These are phyloP conservation scores for Recurvirostra avosetta DNA, from an alignment of 2,113 vertebrate genomes.

Conservation along the genomic window DNA sequence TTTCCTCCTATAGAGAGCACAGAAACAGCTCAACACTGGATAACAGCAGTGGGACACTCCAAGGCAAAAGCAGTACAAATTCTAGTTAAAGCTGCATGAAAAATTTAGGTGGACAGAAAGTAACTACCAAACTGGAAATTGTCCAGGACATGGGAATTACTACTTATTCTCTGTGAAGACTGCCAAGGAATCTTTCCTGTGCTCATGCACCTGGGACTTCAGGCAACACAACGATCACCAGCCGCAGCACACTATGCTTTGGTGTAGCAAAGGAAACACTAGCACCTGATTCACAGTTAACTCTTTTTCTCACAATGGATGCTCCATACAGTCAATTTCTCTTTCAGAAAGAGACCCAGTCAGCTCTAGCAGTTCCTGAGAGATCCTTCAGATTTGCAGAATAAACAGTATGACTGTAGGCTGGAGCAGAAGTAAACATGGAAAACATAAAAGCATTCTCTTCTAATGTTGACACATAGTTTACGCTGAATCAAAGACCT, in stretches of 20 bases:
- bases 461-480: background rate
- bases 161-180: background rate
- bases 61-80: background rate
- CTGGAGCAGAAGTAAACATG: background rate
- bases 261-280: background rate
- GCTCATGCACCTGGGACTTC: background rate
- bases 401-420: background rate
- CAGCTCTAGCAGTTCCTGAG: background rate
- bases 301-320: background rate
- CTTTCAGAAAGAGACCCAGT: background rate
- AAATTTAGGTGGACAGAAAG: background rate
- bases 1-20: background rate
- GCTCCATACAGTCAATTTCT: background rate
- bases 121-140: background rate
- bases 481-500: background rate
- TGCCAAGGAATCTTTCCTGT: background rate
- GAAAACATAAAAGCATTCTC: background rate
- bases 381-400: background rate
- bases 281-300: background rate
- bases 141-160: background rate
- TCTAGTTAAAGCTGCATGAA: background rate
- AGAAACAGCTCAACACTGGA: background rate
- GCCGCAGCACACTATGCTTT: fast-evolving
- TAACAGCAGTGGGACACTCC: background rate
- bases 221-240: background rate